Conservation (phyloP, 2,113 vertebrate species). For the Istiophorus platypterus region DNA sequence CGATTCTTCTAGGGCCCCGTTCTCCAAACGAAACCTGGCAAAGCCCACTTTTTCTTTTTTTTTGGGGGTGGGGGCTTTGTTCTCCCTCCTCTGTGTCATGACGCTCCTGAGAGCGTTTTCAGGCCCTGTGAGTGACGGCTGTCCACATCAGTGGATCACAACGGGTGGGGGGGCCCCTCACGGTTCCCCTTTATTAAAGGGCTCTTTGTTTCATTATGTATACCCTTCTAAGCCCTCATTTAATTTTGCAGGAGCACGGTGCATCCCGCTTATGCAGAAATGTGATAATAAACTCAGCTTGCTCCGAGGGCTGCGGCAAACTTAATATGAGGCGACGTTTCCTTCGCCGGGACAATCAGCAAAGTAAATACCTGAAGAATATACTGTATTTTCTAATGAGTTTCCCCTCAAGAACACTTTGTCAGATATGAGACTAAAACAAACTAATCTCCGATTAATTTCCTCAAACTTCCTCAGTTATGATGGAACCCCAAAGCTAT, state of each 20-base stretch:
- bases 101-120: no score
- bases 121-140: not conserved
- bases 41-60: not conserved
- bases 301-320: constrained; percentile 50
- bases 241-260: constrained; percentile 42
- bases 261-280: constrained; percentile 52
- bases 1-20: no score
- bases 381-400: constrained; percentile 42
- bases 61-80: no score
- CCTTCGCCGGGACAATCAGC: constrained; percentile 42
- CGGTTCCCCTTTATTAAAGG: constrained; percentile 16
- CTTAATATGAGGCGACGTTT: constrained; percentile 62
- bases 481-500: constrained; percentile 20
- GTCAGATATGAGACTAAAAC: constrained; percentile 21
- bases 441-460: constrained; percentile 45
- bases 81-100: constrained; percentile 11
- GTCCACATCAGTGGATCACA: constrained; percentile 6
- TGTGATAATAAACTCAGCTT: constrained; percentile 62
- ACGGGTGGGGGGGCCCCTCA: not conserved
- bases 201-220: constrained; percentile 38
- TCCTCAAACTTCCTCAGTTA: constrained; percentile 33
- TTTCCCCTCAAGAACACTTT: constrained; percentile 16
- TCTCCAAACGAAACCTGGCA: not conserved
- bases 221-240: constrained; percentile 36
- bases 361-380: constrained; percentile 54